Evolutionary conservation across 2,113 vertebrate genomes (phyloP).

Genomic region (Leptodactylus fuscus): DNA sequence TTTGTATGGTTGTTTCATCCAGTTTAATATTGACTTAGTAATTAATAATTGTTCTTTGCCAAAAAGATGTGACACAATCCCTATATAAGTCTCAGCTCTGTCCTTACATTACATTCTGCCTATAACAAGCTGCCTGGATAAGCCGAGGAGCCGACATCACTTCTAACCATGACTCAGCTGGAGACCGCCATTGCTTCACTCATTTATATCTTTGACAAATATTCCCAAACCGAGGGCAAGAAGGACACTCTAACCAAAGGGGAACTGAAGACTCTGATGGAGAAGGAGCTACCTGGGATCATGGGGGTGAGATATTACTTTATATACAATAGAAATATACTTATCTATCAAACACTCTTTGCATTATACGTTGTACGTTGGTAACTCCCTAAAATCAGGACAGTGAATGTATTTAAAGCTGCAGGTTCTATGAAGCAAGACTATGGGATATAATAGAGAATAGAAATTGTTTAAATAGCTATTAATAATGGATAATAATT

Average conservation of each 20-base stretch:
- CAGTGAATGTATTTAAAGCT: too few relatives aligned
- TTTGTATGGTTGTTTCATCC: background rate
- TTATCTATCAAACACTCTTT: too few relatives aligned
- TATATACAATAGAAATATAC: background rate
- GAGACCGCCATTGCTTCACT: conserved; percentile 68
- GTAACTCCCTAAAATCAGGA: too few relatives aligned
- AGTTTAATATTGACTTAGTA: conserved; percentile 60
- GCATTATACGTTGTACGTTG: too few relatives aligned
- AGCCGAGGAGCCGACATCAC: background rate
- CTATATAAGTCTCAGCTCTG: conserved; percentile 40
- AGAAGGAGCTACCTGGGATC: conserved; percentile 76
- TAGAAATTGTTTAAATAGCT: too few relatives aligned
- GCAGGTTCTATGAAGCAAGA: too few relatives aligned
- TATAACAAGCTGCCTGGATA: background rate
- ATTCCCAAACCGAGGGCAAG: conserved; percentile 61
- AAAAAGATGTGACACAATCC: background rate
- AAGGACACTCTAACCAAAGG: conserved; percentile 68
- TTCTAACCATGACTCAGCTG: conserved; percentile 70
- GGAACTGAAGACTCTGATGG: conserved; percentile 75
- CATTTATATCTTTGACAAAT: conserved; percentile 72
- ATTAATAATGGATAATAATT: too few relatives aligned
- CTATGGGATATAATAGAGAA: too few relatives aligned
- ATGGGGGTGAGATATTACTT: conserved; percentile 70
- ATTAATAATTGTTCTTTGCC: background rate
- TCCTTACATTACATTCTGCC: background rate